A percentile compares a stretch with the other conserved stretches of the same genome.
phyloP scores from a whole-genome alignment of 2,888 invertebrate species.

The Melinaea menophilus region DNA sequence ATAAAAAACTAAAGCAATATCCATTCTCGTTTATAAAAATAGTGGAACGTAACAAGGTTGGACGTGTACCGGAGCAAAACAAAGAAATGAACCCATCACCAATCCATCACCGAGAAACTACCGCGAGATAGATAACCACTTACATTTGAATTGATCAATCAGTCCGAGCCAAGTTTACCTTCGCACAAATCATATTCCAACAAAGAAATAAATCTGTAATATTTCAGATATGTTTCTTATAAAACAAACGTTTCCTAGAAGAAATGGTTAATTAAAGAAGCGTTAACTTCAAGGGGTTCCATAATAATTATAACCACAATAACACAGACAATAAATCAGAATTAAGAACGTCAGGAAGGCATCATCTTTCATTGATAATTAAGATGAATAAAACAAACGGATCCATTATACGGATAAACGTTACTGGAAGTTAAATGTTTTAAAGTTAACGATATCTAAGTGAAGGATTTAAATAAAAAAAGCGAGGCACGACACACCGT shows the following conservation, averaged over 20 bases:
- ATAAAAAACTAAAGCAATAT: slow-evolving; percentile 10
- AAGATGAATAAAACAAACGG: slow-evolving; percentile 70
- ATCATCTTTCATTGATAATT: slow-evolving; percentile 64
- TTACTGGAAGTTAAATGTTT: slow-evolving; percentile 48
- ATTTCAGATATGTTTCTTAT: background rate
- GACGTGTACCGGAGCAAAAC: slow-evolving; percentile 66
- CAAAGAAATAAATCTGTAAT: background rate
- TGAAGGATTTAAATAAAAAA: slow-evolving; percentile 55
- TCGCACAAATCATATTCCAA: slow-evolving; percentile 35
- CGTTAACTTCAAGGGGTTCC: slow-evolving; percentile 50
- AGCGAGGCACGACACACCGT: slow-evolving; percentile 42
- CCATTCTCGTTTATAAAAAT: slow-evolving; percentile 46
- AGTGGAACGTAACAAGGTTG: slow-evolving; percentile 68
- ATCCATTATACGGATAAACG: slow-evolving; percentile 44
- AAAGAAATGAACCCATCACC: slow-evolving; percentile 70
- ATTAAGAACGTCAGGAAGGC: slow-evolving; percentile 60
- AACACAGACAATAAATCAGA: slow-evolving; percentile 71
- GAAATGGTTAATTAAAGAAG: background rate
- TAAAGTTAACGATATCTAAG: slow-evolving; percentile 30
- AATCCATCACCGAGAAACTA: slow-evolving; percentile 66
- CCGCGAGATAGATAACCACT: slow-evolving; percentile 59
- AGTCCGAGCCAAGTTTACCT: slow-evolving; percentile 48
- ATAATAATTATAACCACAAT: slow-evolving; percentile 53
- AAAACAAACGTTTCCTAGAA: background rate
- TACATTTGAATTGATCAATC: slow-evolving; percentile 65